Evolutionary conservation across 2,797 vertebrate genomes (phyloP), one percentile per base, ranked within the genome.

Genomic region (Alcedo atthis): DNA sequence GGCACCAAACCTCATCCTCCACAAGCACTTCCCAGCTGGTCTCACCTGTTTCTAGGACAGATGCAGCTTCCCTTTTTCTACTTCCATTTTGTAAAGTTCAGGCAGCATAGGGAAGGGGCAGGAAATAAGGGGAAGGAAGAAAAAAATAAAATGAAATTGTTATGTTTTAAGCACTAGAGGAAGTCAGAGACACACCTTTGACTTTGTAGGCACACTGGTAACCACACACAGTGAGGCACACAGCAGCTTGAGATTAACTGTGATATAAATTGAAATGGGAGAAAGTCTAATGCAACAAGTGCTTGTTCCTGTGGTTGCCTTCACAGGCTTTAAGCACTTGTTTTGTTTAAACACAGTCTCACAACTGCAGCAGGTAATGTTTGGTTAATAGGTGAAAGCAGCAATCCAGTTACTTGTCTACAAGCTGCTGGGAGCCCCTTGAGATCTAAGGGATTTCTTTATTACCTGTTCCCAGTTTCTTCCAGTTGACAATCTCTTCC

Each of bases 401-500:
- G 21, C n/a, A 33, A 42, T 7, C 19, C 67, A 76, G 15, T 54
- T 25, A 4, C 28, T 75, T 32, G 18, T 25, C 32, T 21, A 1
- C 28, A 30, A 49, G 63, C 78, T 33, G 10, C 69, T 68, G 54
- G 33, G 32, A 92, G 28, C 33, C 54, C 59, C 46, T 30, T 8
- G 2, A 51, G 33, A 8, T 28, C 45, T 1, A 0, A 1, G 8
- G 22, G 28, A 21, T 13, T 15, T 7, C 70, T 15, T 14, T 40
- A 5, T 46, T 42, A 9, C 24, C 59, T 9, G 10, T 15, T 71
- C 49, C 71, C 42, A n/a, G 4, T 54, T 19, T 53, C 35, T 91
- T 82, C 82, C 53, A 61, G 68, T 11, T 75, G 35, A 15, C 15
- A 70, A 37, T 43, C 58, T 67, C 92, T 84, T 35, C 67, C 77